These are phyloP conservation scores for Euglossa dilemma DNA, from an alignment of 1,140 invertebrate species.

Conservation along the genomic window DNA sequence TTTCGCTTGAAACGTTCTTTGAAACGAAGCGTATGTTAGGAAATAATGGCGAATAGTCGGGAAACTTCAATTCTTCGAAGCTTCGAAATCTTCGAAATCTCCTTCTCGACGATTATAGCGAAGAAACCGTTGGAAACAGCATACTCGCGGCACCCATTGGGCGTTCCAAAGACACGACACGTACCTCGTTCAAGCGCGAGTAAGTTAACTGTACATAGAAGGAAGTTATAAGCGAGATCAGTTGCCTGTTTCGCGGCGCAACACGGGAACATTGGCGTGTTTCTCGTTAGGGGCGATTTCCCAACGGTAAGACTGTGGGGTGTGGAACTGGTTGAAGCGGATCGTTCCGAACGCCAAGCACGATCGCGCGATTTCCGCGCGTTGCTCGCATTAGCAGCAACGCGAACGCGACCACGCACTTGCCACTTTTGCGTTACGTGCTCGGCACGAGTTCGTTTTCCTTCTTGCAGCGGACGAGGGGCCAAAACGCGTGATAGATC, in stretches of 20 bases:
- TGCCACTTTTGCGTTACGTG: constrained; percentile 35
- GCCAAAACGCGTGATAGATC: constrained; percentile 73
- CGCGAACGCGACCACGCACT: constrained; percentile 14
- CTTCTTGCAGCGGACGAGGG: constrained; percentile 71
- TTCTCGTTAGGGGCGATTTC: constrained; percentile 2
- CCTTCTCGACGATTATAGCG: no score
- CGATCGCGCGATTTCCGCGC: not conserved
- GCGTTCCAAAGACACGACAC: not conserved
- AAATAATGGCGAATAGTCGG: no score
- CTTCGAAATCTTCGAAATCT: not conserved
- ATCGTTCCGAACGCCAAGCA: not conserved
- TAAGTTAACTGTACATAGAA: constrained; percentile 41
- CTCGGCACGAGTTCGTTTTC: constrained; percentile 45
- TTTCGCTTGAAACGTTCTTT: no score
- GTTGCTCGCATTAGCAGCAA: not conserved
- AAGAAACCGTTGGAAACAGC: not conserved
- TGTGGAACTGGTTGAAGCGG: constrained; percentile 16
- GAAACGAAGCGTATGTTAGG: no score
- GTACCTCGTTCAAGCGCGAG: constrained; percentile 11
- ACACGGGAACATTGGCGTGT: constrained; percentile 4
- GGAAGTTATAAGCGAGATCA: not conserved
- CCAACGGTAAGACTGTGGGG: constrained; percentile 12
- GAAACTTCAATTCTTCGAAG: no score
- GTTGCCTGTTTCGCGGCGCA: constrained; percentile 8
- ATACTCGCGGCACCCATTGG: not conserved